phyloP scores from a whole-genome alignment of 1,140 invertebrate species.

The Drosophila truncata region DNA sequence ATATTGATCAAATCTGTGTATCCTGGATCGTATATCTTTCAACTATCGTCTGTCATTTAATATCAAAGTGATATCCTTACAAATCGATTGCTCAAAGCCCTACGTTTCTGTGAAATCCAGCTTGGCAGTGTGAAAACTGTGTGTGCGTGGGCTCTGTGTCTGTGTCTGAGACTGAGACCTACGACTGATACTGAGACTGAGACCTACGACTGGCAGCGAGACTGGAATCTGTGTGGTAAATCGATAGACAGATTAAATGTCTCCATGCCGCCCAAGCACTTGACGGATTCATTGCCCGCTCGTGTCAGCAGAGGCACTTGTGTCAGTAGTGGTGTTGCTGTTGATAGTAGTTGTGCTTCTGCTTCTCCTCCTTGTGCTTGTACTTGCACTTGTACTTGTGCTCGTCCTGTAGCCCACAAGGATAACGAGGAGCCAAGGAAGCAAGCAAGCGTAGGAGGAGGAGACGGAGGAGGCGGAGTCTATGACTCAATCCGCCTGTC shows the following conservation, averaged over 20 bases:
- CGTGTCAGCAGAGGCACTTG: conserved; percentile 39
- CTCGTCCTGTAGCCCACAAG: conserved; percentile 23
- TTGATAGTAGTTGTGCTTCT: conserved; percentile 2
- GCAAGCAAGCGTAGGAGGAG: too few relatives aligned
- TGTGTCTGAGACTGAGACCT: neutral
- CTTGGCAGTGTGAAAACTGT: neutral
- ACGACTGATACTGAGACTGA: neutral
- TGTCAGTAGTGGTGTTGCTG: conserved; percentile 16
- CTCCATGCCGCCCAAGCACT: conserved; percentile 46
- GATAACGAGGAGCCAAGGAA: neutral
- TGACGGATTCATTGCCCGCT: conserved; percentile 49
- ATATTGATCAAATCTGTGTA: neutral
- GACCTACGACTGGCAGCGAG: neutral
- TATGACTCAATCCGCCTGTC: conserved; percentile 53
- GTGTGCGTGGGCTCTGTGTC: neutral
- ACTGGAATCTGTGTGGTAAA: conserved; percentile 35
- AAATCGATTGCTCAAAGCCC: conserved; percentile 5
- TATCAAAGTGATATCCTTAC: neutral
- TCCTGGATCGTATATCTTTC: neutral
- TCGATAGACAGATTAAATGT: conserved; percentile 52
- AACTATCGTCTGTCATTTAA: neutral
- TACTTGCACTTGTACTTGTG: conserved; percentile 18
- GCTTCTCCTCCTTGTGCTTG: neutral
- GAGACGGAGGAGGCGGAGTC: neutral
- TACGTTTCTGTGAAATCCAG: neutral